Conservation (phyloP, 92 coral and sea anemone species). For the Palythoa heliodiscus region DNA sequence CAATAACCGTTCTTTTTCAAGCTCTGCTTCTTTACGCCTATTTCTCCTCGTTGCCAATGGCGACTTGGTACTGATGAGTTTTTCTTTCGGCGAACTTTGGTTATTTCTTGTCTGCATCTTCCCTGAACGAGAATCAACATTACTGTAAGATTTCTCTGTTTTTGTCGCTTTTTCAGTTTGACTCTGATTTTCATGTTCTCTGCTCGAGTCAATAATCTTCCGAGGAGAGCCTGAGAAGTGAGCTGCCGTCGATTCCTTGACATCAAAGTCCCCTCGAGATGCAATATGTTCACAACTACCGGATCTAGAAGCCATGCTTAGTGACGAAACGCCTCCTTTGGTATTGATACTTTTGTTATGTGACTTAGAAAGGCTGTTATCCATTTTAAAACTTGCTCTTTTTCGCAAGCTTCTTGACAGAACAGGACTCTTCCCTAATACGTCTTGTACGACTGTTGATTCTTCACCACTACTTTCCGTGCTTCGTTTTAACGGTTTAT, state of each 20-base stretch:
- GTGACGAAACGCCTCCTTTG: not conserved
- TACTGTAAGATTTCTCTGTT: not conserved
- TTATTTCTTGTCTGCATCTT: not conserved
- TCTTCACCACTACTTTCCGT: not conserved
- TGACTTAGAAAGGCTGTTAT: not conserved
- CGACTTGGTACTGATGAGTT: not conserved
- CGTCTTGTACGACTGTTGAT: not conserved
- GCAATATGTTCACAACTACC: slow-evolving; percentile 8
- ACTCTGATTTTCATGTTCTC: not conserved
- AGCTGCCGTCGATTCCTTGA: not conserved
- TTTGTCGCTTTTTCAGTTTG: not conserved
- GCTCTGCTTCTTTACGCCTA: not conserved
- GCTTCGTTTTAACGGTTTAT: not conserved
- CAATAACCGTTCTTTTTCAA: not conserved
- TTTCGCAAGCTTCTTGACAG: not conserved
- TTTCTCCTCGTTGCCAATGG: not conserved
- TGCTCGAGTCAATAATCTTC: not conserved
- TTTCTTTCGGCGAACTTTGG: not conserved
- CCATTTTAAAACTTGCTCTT: not conserved
- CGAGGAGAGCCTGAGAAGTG: not conserved
- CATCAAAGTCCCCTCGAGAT: not conserved
- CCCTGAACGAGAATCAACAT: not conserved
- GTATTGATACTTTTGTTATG: not conserved
- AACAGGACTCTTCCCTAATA: not conserved
- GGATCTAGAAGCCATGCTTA: not conserved